Evolutionary conservation across 1,140 invertebrate genomes (phyloP), one percentile per base, ranked within the genome.

Genomic region (Procambarus virginalis): DNA sequence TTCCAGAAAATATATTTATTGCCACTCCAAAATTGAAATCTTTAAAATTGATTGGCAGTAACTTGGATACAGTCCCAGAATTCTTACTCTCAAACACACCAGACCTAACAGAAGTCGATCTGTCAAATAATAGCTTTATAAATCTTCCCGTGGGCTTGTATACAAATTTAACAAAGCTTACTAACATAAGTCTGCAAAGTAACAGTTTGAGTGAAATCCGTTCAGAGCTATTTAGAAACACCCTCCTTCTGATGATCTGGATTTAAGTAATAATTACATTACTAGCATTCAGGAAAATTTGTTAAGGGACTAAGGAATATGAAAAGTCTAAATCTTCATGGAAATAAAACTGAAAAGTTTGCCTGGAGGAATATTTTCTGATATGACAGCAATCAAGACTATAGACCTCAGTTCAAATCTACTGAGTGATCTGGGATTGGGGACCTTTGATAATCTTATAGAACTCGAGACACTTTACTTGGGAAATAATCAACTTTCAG

Each of bases 371-470:
- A 20, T 84, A 1, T 89, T 89, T 70, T 78, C n/a, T 49, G 76
- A 89, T 10, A 82, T 64, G 2, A 34, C 12, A 22, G 17, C 9
- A 51, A 20, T 89, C 8, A 60, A 84, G 60, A 70, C 22, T 8
- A 45, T 89, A n/a, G 58, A 89, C 45, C 64, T 89, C 4, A 84
- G 76, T 55, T 64, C 48, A 46, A 89, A 89, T 78, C 20, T 76
- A 0, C n/a, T 89, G 3, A 68, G 5, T 34, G 55, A 64, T 17
- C 51, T 89, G 49, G 55, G 70, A 48, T 14, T 58, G 1, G 17
- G 48, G 64, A 70, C 20, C 34, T 89, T 89, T 84, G 75, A 78
- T 51, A 89, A 78, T 45, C 20, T 70, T 20, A 73, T 14, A 22
- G 17, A 34, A 48, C 17, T 89, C 58, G 51, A 84, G 48, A 84